Evolutionary conservation across 2,888 invertebrate genomes (phyloP), one percentile per base, ranked within the genome.

Genomic region (Lepeophtheirus nordmannii): DNA sequence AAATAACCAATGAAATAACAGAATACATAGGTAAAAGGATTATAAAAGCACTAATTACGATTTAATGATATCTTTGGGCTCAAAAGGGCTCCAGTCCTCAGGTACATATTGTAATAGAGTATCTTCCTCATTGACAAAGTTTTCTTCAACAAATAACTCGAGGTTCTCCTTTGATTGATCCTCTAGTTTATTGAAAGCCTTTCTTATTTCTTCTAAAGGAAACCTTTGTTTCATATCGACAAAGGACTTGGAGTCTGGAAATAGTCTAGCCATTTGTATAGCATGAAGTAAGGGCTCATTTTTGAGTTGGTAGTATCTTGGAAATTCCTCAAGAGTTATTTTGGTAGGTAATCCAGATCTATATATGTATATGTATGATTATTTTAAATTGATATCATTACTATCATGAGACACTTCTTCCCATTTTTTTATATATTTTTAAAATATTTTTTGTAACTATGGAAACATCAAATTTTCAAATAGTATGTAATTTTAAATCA

Each of bases 231-330:
- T 60, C 60, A 60, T 60, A 38, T 60, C 60, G 10, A 60, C 60
- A 22, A 60, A 60, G 30, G 60, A 23, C 39, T 60, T 60, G 8
- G 60, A 60, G 60, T 60, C 60, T 1, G 60, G 60, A 38, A 60
- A 60, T 30, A 60, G 12, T 60, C 23, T 20, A 3, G 60, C 30
- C 60, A 60, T 60, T 23, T 60, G 60, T 17, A 60, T 38, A 12
- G 39, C 37, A 22, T 60, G 60, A 22, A 60, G 53, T n/a, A 46
- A 46, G 14, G 14, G n/a, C 17, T 46, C 53, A 46, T 46, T 46
- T 46, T 46, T 14, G 53, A 46, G 53, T 14, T 14, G n/a, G 8
- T 46, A 46, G 30, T 30, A 5, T 30, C 30, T 30, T 5, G 30
- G 30, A 30, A 30, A 30, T 30, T 5, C 30, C 7, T 30, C 30